phyloP scores from a whole-genome alignment of 2,113 vertebrate genomes.

The Pseudonaja textilis region DNA sequence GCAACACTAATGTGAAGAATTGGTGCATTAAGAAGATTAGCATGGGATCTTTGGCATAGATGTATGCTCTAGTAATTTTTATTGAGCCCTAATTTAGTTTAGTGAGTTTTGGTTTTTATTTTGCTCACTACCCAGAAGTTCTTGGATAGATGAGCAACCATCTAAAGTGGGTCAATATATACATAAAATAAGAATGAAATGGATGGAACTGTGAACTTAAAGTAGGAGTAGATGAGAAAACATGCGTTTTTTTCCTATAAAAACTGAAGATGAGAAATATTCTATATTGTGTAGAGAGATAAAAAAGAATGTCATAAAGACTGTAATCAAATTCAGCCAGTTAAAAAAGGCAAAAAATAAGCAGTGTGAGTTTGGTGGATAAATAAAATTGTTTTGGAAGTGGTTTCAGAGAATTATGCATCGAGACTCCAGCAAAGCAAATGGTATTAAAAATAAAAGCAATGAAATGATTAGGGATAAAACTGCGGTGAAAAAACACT shows the following conservation, averaged over 20 bases:
- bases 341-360: background rate
- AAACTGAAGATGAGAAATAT: background rate
- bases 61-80: background rate
- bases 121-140: background rate
- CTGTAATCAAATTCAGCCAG: background rate
- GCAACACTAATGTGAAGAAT: background rate
- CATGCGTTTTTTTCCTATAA: background rate
- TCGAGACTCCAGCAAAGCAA: background rate
- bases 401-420: background rate
- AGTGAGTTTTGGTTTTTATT: background rate
- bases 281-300: background rate
- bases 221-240: background rate
- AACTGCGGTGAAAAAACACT: background rate
- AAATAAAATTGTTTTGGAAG: background rate
- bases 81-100: background rate
- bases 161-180: background rate
- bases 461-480: background rate
- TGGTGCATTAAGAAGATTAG: background rate
- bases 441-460: background rate
- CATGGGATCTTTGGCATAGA: background rate
- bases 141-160: background rate
- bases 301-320: background rate
- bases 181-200: background rate
- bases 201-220: background rate
- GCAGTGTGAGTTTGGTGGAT: background rate